These are phyloP conservation scores for Climacteris rufus DNA, from an alignment of 2,113 vertebrate genomes.

Conservation along the genomic window DNA sequence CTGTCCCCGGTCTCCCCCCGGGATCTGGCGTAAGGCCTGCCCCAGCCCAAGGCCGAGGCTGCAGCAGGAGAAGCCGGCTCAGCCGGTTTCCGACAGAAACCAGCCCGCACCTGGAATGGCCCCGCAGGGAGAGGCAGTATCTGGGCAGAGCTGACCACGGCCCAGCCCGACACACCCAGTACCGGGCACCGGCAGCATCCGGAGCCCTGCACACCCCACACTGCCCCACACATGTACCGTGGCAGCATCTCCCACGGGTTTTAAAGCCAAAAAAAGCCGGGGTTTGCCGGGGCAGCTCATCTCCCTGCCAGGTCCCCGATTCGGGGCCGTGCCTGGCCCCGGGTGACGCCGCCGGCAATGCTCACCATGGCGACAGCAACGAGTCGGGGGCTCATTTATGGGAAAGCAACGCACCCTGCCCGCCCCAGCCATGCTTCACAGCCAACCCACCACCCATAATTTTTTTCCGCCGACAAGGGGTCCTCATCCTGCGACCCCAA, in stretches of 20 bases:
- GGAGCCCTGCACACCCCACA: not conserved
- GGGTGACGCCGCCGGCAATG: not conserved
- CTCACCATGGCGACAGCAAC: not conserved
- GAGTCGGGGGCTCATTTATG: not conserved
- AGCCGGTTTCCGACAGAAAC: conserved; percentile 52
- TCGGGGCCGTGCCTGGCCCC: not conserved
- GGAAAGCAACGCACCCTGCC: not conserved
- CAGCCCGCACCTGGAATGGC: not conserved
- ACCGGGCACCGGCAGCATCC: accelerated
- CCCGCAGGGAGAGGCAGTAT: conserved; percentile 18
- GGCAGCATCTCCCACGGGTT: not conserved
- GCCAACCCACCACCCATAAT: not conserved
- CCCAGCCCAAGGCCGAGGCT: not conserved
- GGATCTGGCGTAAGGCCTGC: not conserved
- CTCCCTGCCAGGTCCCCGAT: not conserved
- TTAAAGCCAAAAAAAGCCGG: not conserved
- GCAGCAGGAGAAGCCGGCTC: conserved; percentile 38
- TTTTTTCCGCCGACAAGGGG: not conserved
- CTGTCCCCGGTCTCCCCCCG: not conserved
- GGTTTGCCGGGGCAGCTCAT: not conserved
- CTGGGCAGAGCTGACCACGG: not conserved
- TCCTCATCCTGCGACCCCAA: not conserved
- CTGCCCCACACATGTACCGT: accelerated
- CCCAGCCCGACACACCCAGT: not conserved
- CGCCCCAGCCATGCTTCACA: not conserved